Percentiles rank a stretch among this genome's conserved stretches.
Conservation (phyloP, 2,888 invertebrate species). For the Chrysopilus asiliformis region DNA sequence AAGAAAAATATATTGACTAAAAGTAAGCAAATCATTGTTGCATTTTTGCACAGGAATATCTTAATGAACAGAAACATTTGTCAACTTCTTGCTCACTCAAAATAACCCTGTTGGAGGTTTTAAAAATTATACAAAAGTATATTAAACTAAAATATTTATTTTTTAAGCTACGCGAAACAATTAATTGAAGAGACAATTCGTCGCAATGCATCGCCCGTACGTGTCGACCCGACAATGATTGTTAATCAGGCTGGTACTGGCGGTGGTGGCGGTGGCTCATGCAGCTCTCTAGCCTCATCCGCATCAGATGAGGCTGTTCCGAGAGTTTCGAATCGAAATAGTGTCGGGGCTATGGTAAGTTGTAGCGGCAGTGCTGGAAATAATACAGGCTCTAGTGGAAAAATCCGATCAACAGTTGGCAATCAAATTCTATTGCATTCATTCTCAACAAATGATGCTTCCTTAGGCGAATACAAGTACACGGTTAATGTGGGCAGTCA, state of each 20-base stretch:
- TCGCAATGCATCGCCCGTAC: slow-evolving; percentile 84
- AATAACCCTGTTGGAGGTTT: too few relatives aligned
- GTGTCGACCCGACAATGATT: slow-evolving; percentile 45
- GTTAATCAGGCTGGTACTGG: slow-evolving; percentile 22
- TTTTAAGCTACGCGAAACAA: slow-evolving; percentile 69
- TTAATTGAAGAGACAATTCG: slow-evolving; percentile 91
- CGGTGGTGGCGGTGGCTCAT: slow-evolving; percentile 50
- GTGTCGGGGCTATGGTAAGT: slow-evolving; percentile 16
- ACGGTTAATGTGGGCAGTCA: slow-evolving; percentile 74
- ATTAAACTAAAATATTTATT: background rate
- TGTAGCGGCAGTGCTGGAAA: slow-evolving; percentile 10
- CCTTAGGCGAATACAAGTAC: slow-evolving; percentile 76
- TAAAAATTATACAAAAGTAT: too few relatives aligned
- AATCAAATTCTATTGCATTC: slow-evolving; percentile 50
- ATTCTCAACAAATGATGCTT: slow-evolving; percentile 71
- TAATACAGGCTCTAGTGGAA: slow-evolving; percentile 11
- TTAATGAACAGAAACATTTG: too few relatives aligned
- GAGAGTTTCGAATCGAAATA: slow-evolving; percentile 23
- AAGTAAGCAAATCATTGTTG: too few relatives aligned
- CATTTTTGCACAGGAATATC: too few relatives aligned
- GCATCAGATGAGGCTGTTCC: slow-evolving; percentile 41
- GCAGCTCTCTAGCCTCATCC: slow-evolving; percentile 65
- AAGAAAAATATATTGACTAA: too few relatives aligned
- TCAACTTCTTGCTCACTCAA: too few relatives aligned
- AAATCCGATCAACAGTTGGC: slow-evolving; percentile 9